Evolutionary conservation across 2,888 invertebrate genomes (phyloP).

Genomic region (Drosophila anomelani): DNA sequence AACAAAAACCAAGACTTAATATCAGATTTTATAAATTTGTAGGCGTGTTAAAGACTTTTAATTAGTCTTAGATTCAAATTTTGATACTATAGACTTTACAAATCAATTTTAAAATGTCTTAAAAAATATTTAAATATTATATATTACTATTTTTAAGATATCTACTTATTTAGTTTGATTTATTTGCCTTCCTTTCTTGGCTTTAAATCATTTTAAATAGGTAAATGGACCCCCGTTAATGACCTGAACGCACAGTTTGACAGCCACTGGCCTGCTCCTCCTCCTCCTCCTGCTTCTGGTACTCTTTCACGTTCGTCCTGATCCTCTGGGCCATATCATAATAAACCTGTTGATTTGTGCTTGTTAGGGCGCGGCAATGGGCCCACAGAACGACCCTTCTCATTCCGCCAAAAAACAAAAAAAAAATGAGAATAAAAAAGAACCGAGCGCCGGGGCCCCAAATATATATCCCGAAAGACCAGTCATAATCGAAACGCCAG

Average conservation of each 20-base stretch:
- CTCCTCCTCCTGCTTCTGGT: background rate
- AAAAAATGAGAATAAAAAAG: constrained; percentile 1
- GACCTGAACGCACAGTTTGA: constrained; percentile 59
- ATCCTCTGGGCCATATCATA: constrained; percentile 60
- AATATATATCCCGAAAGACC: constrained; percentile 32
- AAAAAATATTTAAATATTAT: background rate
- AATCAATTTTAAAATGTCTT: background rate
- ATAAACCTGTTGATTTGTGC: constrained; percentile 77
- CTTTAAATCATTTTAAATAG: background rate
- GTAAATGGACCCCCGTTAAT: constrained; percentile 17
- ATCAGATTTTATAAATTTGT: background rate
- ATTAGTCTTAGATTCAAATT: too few relatives aligned
- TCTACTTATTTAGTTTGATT: background rate
- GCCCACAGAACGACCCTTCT: constrained; percentile 32
- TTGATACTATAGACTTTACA: too few relatives aligned
- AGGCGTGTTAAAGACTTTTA: background rate
- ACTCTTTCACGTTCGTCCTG: background rate
- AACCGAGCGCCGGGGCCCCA: constrained; percentile 21
- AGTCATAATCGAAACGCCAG: constrained; percentile 45
- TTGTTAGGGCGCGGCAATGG: constrained; percentile 69
- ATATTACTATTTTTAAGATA: background rate
- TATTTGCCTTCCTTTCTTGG: background rate
- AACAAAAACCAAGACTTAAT: background rate
- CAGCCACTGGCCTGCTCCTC: constrained; percentile 42
- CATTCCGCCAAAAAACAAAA: constrained; percentile 25